Conservation (phyloP, 1,140 invertebrate species). For the Latrodectus geometricus region DNA sequence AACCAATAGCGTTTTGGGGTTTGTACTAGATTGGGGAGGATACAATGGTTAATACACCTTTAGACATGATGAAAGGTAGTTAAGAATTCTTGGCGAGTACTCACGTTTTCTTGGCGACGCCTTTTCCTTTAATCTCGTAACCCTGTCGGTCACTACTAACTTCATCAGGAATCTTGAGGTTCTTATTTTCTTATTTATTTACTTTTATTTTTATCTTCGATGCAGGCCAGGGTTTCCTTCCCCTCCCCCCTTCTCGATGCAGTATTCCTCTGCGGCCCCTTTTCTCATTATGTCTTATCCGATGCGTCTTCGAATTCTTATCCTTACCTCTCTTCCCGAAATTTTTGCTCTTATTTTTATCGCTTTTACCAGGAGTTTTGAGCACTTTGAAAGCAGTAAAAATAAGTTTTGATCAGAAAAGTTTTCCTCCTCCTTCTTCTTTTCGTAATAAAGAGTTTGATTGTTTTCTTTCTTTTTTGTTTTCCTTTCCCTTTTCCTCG, state of each 20-base stretch:
- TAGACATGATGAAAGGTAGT: neutral
- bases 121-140: conserved; percentile 29
- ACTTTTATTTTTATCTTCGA: neutral
- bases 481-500: neutral
- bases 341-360: conserved; percentile 56
- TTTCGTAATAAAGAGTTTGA: conserved; percentile 55
- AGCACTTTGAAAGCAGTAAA: conserved; percentile 59
- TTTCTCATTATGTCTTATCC: conserved; percentile 52
- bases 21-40: neutral
- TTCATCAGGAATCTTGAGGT: conserved; percentile 40
- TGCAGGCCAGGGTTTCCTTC: neutral
- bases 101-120: neutral
- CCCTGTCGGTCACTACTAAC: conserved; percentile 44
- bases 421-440: conserved; percentile 12
- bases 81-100: neutral
- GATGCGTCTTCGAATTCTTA: conserved; percentile 50
- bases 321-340: conserved; percentile 6
- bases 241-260: neutral
- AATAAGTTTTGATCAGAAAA: conserved; percentile 60
- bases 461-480: neutral
- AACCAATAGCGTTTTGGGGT: too few relatives aligned
- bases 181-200: conserved; percentile 48
- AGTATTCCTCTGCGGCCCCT: conserved; percentile 36
- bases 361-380: conserved; percentile 46
- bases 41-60: neutral